Percentiles rank a stretch among this genome's conserved stretches.
Conservation (phyloP, 2,888 invertebrate species). For the Dasypogon diadema region DNA sequence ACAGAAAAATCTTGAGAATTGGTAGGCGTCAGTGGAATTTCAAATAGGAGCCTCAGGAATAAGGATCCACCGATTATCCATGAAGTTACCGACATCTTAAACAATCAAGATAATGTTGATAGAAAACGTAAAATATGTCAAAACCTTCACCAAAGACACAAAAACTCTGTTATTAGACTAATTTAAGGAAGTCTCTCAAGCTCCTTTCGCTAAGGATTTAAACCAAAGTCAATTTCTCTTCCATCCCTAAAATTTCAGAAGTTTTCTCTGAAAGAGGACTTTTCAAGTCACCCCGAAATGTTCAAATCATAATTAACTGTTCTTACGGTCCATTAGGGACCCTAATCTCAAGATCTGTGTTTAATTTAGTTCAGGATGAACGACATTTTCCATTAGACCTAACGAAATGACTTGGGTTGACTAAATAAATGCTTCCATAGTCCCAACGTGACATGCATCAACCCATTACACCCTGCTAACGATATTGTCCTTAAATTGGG, state of each 20-base stretch:
- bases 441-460: constrained; percentile 38
- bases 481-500: not conserved
- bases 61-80: too few species aligned
- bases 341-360: constrained; percentile 43
- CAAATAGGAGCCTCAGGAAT: too few species aligned
- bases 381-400: constrained; percentile 41
- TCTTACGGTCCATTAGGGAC: constrained; percentile 33
- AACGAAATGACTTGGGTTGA: constrained; percentile 26
- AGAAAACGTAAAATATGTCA: too few species aligned
- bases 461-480: not conserved
- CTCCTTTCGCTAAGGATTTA: too few species aligned
- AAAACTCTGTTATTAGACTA: too few species aligned
- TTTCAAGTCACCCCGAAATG: constrained; percentile 14
- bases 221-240: too few species aligned
- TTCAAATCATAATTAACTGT: constrained; percentile 40
- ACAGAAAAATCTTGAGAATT: too few species aligned
- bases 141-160: too few species aligned
- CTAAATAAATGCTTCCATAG: constrained; percentile 26
- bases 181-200: too few species aligned
- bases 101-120: too few species aligned
- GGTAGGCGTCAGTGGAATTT: too few species aligned
- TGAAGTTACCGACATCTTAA: too few species aligned
- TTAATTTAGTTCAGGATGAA: constrained; percentile 28
- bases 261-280: not conserved
- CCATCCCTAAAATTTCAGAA: not conserved